Evolutionary conservation across 2,888 invertebrate species (phyloP).

Genomic region (Punctoribates punctum): DNA sequence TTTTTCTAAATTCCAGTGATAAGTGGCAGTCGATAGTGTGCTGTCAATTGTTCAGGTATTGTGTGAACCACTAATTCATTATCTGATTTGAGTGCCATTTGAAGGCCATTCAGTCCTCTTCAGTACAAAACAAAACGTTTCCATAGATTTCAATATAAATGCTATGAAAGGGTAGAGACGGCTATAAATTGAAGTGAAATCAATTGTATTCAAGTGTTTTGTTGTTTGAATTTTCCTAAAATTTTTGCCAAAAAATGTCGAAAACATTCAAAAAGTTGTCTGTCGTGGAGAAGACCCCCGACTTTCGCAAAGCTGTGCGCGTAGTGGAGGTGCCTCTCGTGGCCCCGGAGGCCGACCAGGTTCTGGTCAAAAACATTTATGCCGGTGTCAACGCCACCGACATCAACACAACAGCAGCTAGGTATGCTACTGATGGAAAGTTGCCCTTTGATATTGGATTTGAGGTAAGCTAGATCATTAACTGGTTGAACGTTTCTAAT

Average conservation of each 20-base stretch:
- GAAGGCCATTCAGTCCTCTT: no score
- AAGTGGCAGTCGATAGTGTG: no score
- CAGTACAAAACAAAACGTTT: no score
- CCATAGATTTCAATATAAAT: no score
- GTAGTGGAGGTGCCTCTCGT: slow-evolving; percentile 50
- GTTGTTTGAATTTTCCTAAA: no score
- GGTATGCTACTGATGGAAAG: slow-evolving; percentile 45
- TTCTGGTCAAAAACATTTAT: neutral
- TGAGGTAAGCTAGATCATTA: neutral
- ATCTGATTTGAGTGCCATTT: no score
- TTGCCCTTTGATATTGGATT: slow-evolving; percentile 46
- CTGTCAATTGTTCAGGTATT: no score
- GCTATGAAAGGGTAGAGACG: no score
- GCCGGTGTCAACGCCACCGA: slow-evolving; percentile 54
- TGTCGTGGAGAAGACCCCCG: slow-evolving; percentile 50
- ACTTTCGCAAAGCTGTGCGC: slow-evolving; percentile 52
- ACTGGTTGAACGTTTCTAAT: neutral
- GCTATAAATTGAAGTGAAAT: no score
- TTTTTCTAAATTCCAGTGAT: no score
- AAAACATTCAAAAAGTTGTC: slow-evolving; percentile 51
- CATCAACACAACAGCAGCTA: slow-evolving; percentile 52
- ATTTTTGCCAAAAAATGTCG: neutral
- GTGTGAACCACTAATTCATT: no score
- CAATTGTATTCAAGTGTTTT: no score
- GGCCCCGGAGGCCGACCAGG: slow-evolving; percentile 45